Evolutionary conservation across 2,797 vertebrate genomes (phyloP).

Genomic region (Aratinga solstitialis): DNA sequence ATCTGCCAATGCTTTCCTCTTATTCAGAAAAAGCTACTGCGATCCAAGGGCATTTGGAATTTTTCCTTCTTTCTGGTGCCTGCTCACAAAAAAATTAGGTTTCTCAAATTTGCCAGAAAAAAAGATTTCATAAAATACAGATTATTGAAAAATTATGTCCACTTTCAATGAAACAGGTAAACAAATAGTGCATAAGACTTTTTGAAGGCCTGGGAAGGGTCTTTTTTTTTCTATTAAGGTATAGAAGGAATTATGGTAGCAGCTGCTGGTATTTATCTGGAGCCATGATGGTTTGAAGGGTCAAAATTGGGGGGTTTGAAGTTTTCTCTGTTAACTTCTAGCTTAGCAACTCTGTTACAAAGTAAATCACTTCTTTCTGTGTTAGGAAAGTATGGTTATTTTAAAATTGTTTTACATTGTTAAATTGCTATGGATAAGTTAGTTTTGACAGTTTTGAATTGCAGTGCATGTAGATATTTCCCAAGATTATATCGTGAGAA

Average conservation of each 20-base stretch:
- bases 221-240: background rate
- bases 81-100: background rate
- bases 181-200: background rate
- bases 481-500: background rate
- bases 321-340: background rate
- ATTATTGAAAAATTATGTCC: background rate
- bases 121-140: background rate
- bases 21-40: background rate
- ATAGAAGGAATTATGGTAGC: background rate
- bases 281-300: background rate
- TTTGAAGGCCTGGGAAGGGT: background rate
- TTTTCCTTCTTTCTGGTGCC: background rate
- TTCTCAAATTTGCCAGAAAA: background rate
- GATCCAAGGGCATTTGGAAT: background rate
- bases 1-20: background rate
- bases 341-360: background rate
- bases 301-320: background rate
- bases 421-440: background rate
- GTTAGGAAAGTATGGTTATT: background rate
- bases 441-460: background rate
- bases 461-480: background rate
- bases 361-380: background rate
- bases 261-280: background rate
- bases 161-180: background rate
- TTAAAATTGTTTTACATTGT: background rate